These are phyloP conservation scores for Sinocyclocheilus grahami DNA, from an alignment of 2,113 vertebrate species.

Conservation along the genomic window DNA sequence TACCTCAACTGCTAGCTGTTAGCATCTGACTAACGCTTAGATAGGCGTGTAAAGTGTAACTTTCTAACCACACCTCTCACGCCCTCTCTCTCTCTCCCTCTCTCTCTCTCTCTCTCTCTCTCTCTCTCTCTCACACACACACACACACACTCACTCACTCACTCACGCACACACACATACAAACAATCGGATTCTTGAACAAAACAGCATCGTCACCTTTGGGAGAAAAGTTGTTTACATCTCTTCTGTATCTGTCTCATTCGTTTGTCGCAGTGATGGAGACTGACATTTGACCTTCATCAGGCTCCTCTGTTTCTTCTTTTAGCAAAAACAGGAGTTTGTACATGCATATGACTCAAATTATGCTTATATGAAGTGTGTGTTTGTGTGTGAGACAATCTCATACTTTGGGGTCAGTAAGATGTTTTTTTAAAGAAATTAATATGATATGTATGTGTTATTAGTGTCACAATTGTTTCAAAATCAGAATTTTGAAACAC, in stretches of 20 bases:
- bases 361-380: not conserved
- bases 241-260: slow-evolving; percentile 14
- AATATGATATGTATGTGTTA: not conserved
- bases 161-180: not conserved
- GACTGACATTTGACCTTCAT: slow-evolving; percentile 49
- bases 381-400: not conserved
- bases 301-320: not conserved
- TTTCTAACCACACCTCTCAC: too few species aligned
- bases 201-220: slow-evolving; percentile 45
- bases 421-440: not conserved
- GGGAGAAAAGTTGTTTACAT: slow-evolving; percentile 21
- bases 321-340: too few species aligned
- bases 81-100: too few species aligned
- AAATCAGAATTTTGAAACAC: too few species aligned
- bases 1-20: too few species aligned
- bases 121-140: not conserved
- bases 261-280: slow-evolving; percentile 44
- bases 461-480: too few species aligned
- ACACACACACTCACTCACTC: not conserved
- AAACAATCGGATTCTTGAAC: slow-evolving; percentile 35
- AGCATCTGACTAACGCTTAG: too few species aligned
- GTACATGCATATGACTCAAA: not conserved
- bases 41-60: too few species aligned
- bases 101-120: too few species aligned
- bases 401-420: too few species aligned